Evolutionary conservation across 1,140 invertebrate species (phyloP).

Genomic region (Antheraea pernyi): DNA sequence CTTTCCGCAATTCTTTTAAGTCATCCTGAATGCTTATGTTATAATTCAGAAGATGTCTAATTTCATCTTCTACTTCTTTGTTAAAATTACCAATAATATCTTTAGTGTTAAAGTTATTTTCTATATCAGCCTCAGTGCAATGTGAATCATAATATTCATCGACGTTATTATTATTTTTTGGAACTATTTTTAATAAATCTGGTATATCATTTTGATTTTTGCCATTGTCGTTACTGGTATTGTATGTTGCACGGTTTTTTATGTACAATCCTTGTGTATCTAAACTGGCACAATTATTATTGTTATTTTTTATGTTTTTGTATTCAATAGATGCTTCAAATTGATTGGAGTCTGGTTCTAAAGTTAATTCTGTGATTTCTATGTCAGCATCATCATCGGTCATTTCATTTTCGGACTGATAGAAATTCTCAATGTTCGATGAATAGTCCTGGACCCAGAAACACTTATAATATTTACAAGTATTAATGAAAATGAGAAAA

Average conservation of each 20-base stretch:
- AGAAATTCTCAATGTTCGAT: slow-evolving; percentile 63
- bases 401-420: slow-evolving; percentile 75
- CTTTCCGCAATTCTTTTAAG: slow-evolving; percentile 70
- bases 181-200: slow-evolving; percentile 63
- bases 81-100: slow-evolving; percentile 80
- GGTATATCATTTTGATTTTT: slow-evolving; percentile 54
- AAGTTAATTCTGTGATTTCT: slow-evolving; percentile 47
- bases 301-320: slow-evolving; percentile 45
- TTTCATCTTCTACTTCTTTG: slow-evolving; percentile 79
- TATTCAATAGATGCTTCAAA: slow-evolving; percentile 26
- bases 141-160: slow-evolving; percentile 44
- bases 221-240: slow-evolving; percentile 31
- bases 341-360: slow-evolving; percentile 36
- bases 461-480: neutral
- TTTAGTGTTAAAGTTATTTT: slow-evolving; percentile 69
- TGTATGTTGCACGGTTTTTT: slow-evolving; percentile 19
- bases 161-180: slow-evolving; percentile 56
- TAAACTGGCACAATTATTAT: slow-evolving; percentile 30
- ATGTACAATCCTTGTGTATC: slow-evolving; percentile 4
- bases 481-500: neutral
- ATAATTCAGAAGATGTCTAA: slow-evolving; percentile 69
- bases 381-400: slow-evolving; percentile 68
- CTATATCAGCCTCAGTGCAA: slow-evolving; percentile 62
- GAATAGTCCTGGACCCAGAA: slow-evolving; percentile 61
- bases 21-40: slow-evolving; percentile 75